Evolutionary conservation across 2,113 vertebrate species (phyloP), one percentile per base, ranked within the genome.

Genomic region (Rhadina sibilatrix): DNA sequence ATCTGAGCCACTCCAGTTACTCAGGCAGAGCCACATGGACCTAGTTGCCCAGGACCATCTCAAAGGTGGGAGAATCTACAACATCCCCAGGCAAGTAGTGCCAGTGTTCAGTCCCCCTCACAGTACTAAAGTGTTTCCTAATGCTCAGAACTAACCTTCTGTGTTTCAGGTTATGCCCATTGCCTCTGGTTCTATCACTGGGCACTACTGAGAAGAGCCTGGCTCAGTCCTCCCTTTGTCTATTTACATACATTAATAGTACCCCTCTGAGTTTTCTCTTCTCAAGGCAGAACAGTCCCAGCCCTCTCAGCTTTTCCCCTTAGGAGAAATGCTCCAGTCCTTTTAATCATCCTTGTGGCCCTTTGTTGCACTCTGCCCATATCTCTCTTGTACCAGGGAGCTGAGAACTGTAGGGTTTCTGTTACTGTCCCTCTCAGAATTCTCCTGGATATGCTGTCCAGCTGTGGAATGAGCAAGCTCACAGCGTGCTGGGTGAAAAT

Each of bases 71-170:
- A 56, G 30, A 56, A 47, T n/a, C 24, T 49, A 15, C 24, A 65
- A 2, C 19, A 5, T 38, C 9, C 12, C 10, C 0, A 1, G 27
- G 28, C 0, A 4, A 28, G 10, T 27, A 38, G 12, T 78, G 47
- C 5, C 28, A 16, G 47, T 14, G 30, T 28, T 53, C 33, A 10
- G 28, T 46, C 28, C 17, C 15, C 19, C 28, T 61, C 27, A 44
- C 15, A 28, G 33, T 24, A 38, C 15, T 38, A 8, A 69, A 38
- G 6, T 22, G 15, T 46, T 46, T 53, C 12, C 37, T 46, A 18
- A 28, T 53, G 10, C 16, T 53, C 54, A 38, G 38, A 38, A 27
- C 6, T 12, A 9, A 46, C 10, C 7, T 35, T 44, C 9, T 15
- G 16, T 31, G 20, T 66, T 54, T 53, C 56, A 66, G 27, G 49